Base-by-base conservation (phyloP, 1,140 invertebrate species). In the Drosophila pachea region DNA sequence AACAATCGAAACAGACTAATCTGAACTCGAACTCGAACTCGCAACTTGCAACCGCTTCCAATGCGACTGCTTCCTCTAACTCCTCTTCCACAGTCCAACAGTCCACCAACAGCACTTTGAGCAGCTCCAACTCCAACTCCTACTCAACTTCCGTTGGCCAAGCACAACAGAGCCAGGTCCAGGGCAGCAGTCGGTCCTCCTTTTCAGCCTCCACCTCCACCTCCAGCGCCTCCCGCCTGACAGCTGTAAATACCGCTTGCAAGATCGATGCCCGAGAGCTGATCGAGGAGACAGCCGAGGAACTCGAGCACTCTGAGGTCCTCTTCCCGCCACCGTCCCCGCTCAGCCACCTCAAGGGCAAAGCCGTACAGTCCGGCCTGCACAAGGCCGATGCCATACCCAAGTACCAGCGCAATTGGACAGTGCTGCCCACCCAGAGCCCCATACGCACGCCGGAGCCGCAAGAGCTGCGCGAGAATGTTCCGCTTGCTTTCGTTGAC, bases 331-430 rank as follows among this genome's bases (percentile, higher is more conserved):
- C 87, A 71, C 87, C 87, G 59, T 89, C 87, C 68, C 87, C 87
- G 67, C 76, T 89, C 33, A 87, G 87, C 63, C 87, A 89, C 89
- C 49, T 90, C 79, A 76, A 88, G 56, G 72, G 69, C 50, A 87
- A 86, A 76, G 50, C 74, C 69, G 71, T 78, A 43, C 73, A 82
- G 36, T 90, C 91, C 63, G 91, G 90, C 47, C 88, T 93, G 64
- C 91, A 92, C 61, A 92, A 91, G 89, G 90, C 92, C 12, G 91
- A 92, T 47, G 90, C 88, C 77, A 92, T 92, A 76, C 92, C 92
- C 31, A 87, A 90, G 61, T 93, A 93, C 87, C 92, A 93, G 83
- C 91, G 91, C 89, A 90, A 92, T 78, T 90, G 92, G 78, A 91
- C 92, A 68, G 88, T 90, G 68, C 86, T 92, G 64, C 90, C 91